phyloP scores from a whole-genome alignment of 2,113 vertebrate species.

The Xenotilapia leptura region DNA sequence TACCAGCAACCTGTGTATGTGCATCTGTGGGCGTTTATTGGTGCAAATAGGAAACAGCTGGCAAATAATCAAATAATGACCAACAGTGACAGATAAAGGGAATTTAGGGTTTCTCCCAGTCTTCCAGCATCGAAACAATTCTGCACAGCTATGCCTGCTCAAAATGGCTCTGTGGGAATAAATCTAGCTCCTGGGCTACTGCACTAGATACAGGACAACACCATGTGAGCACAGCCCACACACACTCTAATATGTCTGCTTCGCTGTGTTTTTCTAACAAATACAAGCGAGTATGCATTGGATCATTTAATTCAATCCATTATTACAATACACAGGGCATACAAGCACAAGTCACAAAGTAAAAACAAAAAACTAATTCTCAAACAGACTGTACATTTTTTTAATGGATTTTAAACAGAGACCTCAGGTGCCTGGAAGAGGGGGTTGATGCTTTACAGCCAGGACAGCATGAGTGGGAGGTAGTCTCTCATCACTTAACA shows the following conservation, averaged over 20 bases:
- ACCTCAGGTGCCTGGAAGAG: slow-evolving; percentile 36
- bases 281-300: neutral
- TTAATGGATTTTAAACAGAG: slow-evolving; percentile 23
- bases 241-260: neutral
- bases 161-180: slow-evolving; percentile 36
- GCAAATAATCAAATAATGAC: slow-evolving; percentile 30
- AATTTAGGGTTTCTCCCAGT: slow-evolving; percentile 8
- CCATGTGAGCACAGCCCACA: slow-evolving; percentile 12
- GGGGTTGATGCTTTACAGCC: slow-evolving; percentile 30
- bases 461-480: slow-evolving; percentile 37
- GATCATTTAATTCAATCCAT: neutral
- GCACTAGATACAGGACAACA: slow-evolving; percentile 8
- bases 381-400: neutral
- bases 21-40: neutral
- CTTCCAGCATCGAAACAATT: slow-evolving; percentile 17
- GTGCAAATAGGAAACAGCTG: neutral
- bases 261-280: neutral
- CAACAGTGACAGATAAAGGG: neutral
- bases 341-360: neutral
- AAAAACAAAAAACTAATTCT: neutral
- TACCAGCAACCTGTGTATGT: neutral
- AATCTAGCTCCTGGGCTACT: slow-evolving; percentile 19
- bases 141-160: neutral
- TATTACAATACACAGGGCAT: neutral
- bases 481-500: slow-evolving; percentile 58